Evolutionary conservation across 1,140 invertebrate species (phyloP).

Genomic region (Acyrthosiphon pisum): DNA sequence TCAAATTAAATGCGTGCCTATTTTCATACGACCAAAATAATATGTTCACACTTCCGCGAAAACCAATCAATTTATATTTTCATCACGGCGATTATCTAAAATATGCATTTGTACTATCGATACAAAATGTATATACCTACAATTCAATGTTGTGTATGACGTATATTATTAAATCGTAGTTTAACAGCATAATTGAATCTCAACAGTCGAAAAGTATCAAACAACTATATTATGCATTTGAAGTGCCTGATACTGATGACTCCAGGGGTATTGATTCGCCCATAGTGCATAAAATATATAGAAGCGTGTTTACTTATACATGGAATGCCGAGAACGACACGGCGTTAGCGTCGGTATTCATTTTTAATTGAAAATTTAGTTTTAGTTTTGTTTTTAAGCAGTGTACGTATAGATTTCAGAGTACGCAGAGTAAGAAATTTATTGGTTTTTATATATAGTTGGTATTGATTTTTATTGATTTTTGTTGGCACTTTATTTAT

Average conservation of each 20-base stretch:
- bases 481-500: background rate
- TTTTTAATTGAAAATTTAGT: background rate
- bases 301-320: background rate
- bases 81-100: background rate
- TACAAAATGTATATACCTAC: background rate
- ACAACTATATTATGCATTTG: background rate
- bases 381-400: background rate
- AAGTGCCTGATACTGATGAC: background rate
- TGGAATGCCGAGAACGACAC: background rate
- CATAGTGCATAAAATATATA: background rate
- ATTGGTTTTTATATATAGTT: background rate
- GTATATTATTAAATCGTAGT: background rate
- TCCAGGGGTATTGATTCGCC: background rate
- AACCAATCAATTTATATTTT: background rate
- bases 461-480: background rate
- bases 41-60: background rate
- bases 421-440: background rate
- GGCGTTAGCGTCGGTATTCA: background rate
- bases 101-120: background rate
- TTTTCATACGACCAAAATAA: background rate
- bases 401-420: background rate
- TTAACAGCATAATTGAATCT: background rate
- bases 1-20: background rate
- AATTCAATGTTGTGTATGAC: background rate
- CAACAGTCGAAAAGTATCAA: background rate